phyloP scores from a whole-genome alignment of 2,888 invertebrate genomes.

The Lamellibrachia satsuma region DNA sequence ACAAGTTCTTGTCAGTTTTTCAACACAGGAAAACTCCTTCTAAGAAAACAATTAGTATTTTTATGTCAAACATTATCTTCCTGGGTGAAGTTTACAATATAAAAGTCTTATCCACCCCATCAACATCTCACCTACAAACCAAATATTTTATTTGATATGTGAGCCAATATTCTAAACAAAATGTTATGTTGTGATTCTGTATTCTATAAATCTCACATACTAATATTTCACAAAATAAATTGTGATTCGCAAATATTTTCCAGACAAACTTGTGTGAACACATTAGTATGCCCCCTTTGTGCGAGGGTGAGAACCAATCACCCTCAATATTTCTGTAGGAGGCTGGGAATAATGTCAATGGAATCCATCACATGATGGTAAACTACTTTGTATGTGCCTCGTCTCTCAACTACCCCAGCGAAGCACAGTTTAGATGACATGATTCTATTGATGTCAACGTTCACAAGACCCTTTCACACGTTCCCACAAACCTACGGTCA shows the following conservation, averaged over 20 bases:
- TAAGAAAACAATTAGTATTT: no score
- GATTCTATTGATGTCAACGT: neutral
- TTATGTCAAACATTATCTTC: no score
- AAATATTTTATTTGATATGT: neutral
- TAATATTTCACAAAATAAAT: neutral
- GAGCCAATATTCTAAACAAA: neutral
- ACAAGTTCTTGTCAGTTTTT: no score
- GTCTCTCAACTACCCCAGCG: neutral
- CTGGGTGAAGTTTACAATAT: no score
- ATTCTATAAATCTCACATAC: no score
- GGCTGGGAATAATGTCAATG: neutral
- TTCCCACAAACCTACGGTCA: neutral
- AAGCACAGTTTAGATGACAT: neutral
- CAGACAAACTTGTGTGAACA: neutral
- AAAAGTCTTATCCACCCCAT: neutral
- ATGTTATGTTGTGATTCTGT: neutral
- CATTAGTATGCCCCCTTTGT: neutral
- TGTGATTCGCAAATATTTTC: no score
- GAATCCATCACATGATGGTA: neutral
- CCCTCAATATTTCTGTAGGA: neutral
- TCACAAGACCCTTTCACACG: neutral
- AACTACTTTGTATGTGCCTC: neutral
- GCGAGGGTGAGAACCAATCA: neutral
- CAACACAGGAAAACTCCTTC: no score
- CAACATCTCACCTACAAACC: neutral